Base-by-base conservation (phyloP, 2,797 vertebrate genomes). In the Lindbergichthys nudifrons region DNA sequence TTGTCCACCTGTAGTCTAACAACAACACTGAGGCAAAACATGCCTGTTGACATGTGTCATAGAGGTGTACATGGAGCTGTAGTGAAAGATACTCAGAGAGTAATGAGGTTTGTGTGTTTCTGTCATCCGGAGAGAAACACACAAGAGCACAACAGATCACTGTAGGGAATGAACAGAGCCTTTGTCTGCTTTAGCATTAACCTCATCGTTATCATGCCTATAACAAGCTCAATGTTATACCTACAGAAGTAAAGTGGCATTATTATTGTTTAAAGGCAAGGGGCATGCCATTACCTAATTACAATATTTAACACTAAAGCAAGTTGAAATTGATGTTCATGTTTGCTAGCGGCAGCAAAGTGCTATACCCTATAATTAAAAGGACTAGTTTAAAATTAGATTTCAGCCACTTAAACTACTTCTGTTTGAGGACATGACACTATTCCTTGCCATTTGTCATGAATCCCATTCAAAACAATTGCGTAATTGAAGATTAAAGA, bases 401-500 rank as follows among this genome's bases (percentile, higher is more conserved):
- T 56, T 48, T 56, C 23, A 21, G 50, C 10, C 21, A 50, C 39
- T 32, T 36, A 2, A 56, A 30, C 19, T 64, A 6, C 19, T 43
- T 57, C 67, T 39, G 47, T 26, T 18, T 62, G 10, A 52, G 45
- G 12, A 62, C 75, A 51, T 43, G 2, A 12, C 30, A 54, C 30
- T 3, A 30, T 30, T 19, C 32, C 15, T 57, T 50, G 4, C 61
- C 47, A 36, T 73, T 46, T 65, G 15, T 45, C 26, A 48, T 48
- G 21, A 69, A 67, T 50, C 21, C 19, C 41, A 58, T 50, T 32
- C 15, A 43, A 63, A 62, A 63, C 11, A 58, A 30, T 64, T 1
- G 61, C 21, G 10, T 10, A 23, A 10, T 61, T 43, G 30, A 30
- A 15, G n/a, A 21, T 12, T 0, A 11, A 19, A 23, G 43, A 57